A percentile compares a stretch with the other conserved stretches of the same genome.
phyloP scores from a whole-genome alignment of 1,140 invertebrate species.

The Colletes gigas region DNA sequence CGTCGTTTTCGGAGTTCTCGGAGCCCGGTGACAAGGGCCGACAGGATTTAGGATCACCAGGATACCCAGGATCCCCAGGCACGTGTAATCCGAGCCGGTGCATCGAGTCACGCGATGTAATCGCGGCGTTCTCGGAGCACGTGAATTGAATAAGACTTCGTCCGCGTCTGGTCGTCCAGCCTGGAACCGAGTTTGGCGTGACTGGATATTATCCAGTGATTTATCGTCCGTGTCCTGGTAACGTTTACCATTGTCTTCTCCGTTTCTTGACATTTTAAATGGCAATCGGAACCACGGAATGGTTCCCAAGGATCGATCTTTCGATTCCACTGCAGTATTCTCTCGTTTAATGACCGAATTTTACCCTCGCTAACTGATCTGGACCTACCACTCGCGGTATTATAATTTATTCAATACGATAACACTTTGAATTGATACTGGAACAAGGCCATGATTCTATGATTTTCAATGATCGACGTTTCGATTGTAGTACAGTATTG shows the following conservation, averaged over 20 bases:
- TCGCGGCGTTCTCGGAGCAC: constrained; percentile 37
- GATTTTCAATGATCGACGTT: too few species aligned
- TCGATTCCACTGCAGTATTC: neutral
- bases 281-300: neutral
- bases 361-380: too few species aligned
- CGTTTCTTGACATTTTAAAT: neutral
- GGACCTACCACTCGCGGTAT: too few species aligned
- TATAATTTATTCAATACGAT: too few species aligned
- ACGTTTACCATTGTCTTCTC: neutral
- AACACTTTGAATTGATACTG: too few species aligned
- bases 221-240: constrained; percentile 9
- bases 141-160: constrained; percentile 47
- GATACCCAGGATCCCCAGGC: constrained; percentile 29
- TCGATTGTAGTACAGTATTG: too few species aligned
- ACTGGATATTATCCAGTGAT: constrained; percentile 36
- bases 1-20: constrained; percentile 54
- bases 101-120: constrained; percentile 62
- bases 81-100: constrained; percentile 60
- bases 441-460: too few species aligned
- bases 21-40: constrained; percentile 52
- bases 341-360: too few species aligned
- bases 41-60: constrained; percentile 60
- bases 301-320: neutral
- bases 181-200: neutral
- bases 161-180: neutral